Evolutionary conservation across 2,888 invertebrate species (phyloP).

Genomic region (Nemoura dubitans): DNA sequence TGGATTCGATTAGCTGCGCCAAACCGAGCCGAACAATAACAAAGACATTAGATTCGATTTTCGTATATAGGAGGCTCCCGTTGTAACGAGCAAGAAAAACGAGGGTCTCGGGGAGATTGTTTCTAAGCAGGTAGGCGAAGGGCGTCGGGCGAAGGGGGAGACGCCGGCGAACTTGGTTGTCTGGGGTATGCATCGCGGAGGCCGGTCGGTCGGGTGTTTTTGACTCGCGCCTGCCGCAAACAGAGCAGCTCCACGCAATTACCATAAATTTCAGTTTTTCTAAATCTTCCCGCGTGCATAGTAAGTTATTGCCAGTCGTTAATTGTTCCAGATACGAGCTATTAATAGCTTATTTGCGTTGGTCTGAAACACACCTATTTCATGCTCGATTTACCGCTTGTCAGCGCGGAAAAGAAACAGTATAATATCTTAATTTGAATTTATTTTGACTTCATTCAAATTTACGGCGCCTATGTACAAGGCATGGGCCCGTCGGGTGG

Average conservation of each 20-base stretch:
- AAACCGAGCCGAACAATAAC: neutral
- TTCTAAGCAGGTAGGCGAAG: neutral
- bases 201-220: neutral
- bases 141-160: too few relatives aligned
- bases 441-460: constrained; percentile 7
- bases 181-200: neutral
- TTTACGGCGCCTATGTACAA: neutral
- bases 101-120: neutral
- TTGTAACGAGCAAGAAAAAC: neutral
- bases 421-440: constrained; percentile 12
- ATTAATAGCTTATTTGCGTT: constrained; percentile 12
- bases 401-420: constrained; percentile 4
- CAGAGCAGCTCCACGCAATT: neutral
- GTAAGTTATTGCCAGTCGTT: neutral
- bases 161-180: neutral
- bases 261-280: constrained; percentile 12
- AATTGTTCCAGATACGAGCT: neutral
- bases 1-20: neutral
- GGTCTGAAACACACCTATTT: constrained; percentile 5
- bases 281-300: neutral
- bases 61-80: neutral
- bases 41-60: constrained; percentile 7
- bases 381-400: constrained; percentile 4
- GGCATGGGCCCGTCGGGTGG: neutral
- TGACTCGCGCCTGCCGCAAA: neutral